Conservation (phyloP, 2,888 invertebrate genomes). For the Epiperipatus broadwayi region DNA sequence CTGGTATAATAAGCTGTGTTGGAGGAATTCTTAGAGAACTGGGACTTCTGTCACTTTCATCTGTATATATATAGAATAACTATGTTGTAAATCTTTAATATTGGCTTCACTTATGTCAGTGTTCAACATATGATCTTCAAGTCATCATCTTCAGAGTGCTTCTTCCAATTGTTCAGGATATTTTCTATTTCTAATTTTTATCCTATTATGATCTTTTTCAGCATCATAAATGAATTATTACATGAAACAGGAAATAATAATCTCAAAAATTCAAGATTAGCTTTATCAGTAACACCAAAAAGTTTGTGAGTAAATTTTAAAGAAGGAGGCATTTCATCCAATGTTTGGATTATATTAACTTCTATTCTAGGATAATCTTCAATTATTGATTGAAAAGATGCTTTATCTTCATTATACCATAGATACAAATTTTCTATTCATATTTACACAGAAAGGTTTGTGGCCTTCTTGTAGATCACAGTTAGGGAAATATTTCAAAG, state of each 20-base stretch:
- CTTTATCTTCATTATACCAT: too few relatives aligned
- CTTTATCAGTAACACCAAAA: slow-evolving; percentile 92
- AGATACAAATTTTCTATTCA: too few relatives aligned
- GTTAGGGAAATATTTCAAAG: slow-evolving; percentile 86
- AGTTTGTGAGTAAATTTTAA: slow-evolving; percentile 90
- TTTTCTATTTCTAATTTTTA: too few relatives aligned
- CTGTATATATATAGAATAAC: slow-evolving; percentile 64
- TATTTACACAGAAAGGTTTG: slow-evolving; percentile 99
- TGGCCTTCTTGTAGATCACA: slow-evolving; percentile 99
- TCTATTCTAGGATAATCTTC: too few relatives aligned
- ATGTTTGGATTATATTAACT: too few relatives aligned
- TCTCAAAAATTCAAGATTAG: slow-evolving; percentile 91
- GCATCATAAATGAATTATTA: slow-evolving; percentile 58
- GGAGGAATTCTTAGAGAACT: slow-evolving; percentile 19
- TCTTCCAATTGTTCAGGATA: too few relatives aligned
- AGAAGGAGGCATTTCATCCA: slow-evolving; percentile 85
- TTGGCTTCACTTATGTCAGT: slow-evolving; percentile 75
- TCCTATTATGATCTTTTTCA: too few relatives aligned
- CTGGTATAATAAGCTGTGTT: slow-evolving; percentile 20
- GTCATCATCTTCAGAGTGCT: too few relatives aligned
- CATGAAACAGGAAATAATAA: slow-evolving; percentile 88
- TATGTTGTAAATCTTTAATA: slow-evolving; percentile 67
- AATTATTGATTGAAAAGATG: too few relatives aligned
- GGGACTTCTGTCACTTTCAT: slow-evolving; percentile 42
- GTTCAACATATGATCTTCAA: slow-evolving; percentile 76